Evolutionary conservation across 2,888 invertebrate species (phyloP).

Genomic region (Cephus sareptanus): DNA sequence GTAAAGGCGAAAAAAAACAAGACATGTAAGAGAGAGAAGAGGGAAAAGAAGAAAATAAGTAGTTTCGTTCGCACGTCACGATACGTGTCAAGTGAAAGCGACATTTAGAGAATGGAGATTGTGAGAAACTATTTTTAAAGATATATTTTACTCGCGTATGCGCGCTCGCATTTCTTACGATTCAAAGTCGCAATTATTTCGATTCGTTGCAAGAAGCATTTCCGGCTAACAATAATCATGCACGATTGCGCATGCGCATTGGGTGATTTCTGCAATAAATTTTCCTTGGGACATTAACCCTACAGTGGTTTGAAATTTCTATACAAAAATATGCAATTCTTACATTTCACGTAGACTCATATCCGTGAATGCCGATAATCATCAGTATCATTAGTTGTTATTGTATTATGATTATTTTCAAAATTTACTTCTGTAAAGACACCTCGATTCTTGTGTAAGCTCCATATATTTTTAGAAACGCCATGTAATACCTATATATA

Average conservation of each 20-base stretch:
- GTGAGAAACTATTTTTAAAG: background rate
- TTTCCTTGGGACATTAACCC: background rate
- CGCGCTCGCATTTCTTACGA: background rate
- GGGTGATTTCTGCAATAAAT: background rate
- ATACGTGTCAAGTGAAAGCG: background rate
- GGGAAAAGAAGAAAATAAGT: background rate
- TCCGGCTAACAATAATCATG: background rate
- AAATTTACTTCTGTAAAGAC: background rate
- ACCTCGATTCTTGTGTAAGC: background rate
- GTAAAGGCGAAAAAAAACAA: background rate
- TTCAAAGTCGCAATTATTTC: background rate
- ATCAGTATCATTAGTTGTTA: background rate
- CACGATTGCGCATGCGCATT: background rate
- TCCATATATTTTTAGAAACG: background rate
- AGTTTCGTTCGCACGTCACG: background rate
- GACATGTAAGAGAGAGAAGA: background rate
- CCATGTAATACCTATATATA: background rate
- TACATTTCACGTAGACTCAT: background rate
- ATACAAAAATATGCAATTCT: background rate
- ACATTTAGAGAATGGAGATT: background rate
- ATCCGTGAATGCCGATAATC: background rate
- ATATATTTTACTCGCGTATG: background rate
- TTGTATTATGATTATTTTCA: background rate
- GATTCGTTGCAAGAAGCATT: background rate
- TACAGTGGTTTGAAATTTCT: background rate